A percentile compares a stretch with the other conserved stretches of the same genome.
Evolutionary conservation across 2,888 invertebrate genomes (phyloP).

Genomic region (Trichogramma dendrolimi): DNA sequence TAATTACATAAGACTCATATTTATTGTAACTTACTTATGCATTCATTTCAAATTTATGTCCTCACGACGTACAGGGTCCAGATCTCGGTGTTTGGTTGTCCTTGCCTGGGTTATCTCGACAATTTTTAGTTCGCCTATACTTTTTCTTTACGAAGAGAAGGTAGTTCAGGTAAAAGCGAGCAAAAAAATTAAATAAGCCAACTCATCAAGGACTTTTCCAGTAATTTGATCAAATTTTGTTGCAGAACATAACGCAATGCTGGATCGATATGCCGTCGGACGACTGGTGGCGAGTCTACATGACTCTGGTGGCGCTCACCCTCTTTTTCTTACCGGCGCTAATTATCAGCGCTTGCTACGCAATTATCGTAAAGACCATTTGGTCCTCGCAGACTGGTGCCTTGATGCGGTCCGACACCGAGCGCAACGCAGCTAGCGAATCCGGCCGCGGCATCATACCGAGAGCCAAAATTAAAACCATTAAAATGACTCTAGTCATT

Average conservation of each 20-base stretch:
- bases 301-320: constrained; percentile 75
- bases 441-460: constrained; percentile 92
- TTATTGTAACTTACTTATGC: no score
- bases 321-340: constrained; percentile 83
- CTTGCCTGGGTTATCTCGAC: constrained; percentile 80
- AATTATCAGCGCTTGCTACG: constrained; percentile 85
- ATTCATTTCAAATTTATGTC: no score
- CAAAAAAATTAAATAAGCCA: not conserved
- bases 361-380: constrained; percentile 85
- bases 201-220: not conserved
- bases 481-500: constrained; percentile 96
- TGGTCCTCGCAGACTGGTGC: constrained; percentile 62
- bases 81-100: constrained; percentile 73
- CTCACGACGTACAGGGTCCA: constrained; percentile 64
- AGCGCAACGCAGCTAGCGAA: constrained; percentile 65
- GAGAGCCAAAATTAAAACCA: constrained; percentile 92
- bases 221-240: constrained; percentile 3
- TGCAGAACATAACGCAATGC: constrained; percentile 64
- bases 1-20: no score
- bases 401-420: constrained; percentile 49
- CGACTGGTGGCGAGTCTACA: constrained; percentile 78
- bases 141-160: constrained; percentile 76
- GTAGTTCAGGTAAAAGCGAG: constrained; percentile 59
- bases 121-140: constrained; percentile 76
- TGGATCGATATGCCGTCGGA: constrained; percentile 80